Base-by-base conservation (phyloP, 2,797 vertebrate species). In the Hydrocynus forskahlii region DNA sequence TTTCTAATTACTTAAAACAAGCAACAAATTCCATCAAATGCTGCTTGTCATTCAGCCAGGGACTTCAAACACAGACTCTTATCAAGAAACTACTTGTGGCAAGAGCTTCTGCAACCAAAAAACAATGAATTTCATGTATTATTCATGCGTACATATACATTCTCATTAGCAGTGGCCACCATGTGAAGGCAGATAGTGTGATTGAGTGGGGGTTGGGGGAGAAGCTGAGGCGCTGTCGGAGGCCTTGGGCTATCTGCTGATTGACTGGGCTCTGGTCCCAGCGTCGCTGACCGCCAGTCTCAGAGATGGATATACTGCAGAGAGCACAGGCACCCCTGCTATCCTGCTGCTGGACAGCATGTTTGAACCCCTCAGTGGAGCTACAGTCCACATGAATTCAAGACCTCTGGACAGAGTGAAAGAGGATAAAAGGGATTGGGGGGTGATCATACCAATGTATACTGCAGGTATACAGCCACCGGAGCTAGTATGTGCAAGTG, bases 121-220 rank as follows among this genome's bases (percentile, higher is more conserved):
- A 88, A 89, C 88, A 87, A 84, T 78, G 83, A 77, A 81, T 84
- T 83, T 88, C 85, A 89, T 90, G 79, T 85, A 87, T 90, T 88
- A 90, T 89, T 88, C 88, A 90, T 89, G 84, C 55, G 21, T 85
- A 72, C 85, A 85, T 89, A 89, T 89, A 86, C 85, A 84, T 87
- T 84, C 86, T 89, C 84, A 90, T 90, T 90, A 90, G 87, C 79
- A 68, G 74, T n/a, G 23, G 79, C 60, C 59, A 81, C 82, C 66
- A 45, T 81, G 78, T 79, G 78, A 81, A 78, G 75, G 84, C 64
- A 85, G 86, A 86, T 82, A 87, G 81, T 59, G 74, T 85, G 84
- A 82, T 84, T 78, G 86, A 80, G 81, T 72, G 74, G 60, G 55
- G 67, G 72, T 69, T 55, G 75, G 73, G 75, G 77, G 75, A 21